Percentiles rank a stretch among this genome's conserved stretches.
phyloP scores from a whole-genome alignment of 2,797 vertebrate genomes.

The Halcyon smyrnensis region DNA sequence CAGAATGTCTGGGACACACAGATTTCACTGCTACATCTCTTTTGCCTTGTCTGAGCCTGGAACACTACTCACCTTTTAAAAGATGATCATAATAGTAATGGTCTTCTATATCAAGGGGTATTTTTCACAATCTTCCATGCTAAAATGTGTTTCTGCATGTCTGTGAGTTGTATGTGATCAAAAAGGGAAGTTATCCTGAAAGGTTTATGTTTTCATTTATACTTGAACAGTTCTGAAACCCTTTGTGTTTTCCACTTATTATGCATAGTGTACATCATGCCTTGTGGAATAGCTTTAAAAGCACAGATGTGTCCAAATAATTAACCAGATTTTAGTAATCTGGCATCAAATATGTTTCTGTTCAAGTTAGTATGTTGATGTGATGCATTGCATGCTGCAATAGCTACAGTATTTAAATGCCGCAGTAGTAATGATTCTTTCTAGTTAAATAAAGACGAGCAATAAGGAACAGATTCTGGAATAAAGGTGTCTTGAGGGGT shows the following conservation, averaged over 20 bases:
- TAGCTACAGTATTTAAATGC: neutral
- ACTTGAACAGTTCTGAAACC: neutral
- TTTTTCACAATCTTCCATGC: neutral
- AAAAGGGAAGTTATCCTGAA: neutral
- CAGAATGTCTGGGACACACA: neutral
- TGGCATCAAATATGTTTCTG: neutral
- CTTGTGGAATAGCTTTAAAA: neutral
- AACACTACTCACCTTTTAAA: neutral
- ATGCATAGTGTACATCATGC: neutral
- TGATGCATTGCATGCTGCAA: neutral
- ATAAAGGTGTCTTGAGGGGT: neutral
- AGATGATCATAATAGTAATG: neutral
- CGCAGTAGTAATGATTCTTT: neutral
- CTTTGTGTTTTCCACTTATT: neutral
- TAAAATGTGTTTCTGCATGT: neutral
- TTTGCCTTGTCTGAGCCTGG: neutral
- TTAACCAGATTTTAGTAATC: slow-evolving; percentile 12
- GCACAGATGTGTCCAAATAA: neutral
- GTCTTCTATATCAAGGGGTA: neutral
- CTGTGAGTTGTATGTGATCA: neutral
- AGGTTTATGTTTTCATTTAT: neutral
- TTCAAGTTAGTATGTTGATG: neutral
- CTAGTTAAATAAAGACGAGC: neutral
- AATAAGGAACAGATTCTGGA: neutral
- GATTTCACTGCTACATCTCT: neutral